Evolutionary conservation across 2,888 invertebrate species (phyloP).

Genomic region (Lasioglossum calceatum): DNA sequence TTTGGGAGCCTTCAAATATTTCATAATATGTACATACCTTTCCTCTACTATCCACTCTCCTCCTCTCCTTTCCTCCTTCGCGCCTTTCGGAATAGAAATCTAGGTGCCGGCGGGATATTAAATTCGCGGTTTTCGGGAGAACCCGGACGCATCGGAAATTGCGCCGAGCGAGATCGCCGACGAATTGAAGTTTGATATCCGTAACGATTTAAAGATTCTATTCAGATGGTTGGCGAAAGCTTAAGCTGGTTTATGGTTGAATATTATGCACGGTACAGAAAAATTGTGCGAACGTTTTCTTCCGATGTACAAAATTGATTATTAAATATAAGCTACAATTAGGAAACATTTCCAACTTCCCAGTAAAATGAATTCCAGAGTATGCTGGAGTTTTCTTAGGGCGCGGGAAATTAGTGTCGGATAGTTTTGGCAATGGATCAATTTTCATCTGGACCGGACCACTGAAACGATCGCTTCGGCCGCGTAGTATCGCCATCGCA

Average conservation of each 20-base stretch:
- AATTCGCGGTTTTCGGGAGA: constrained; percentile 38
- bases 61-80: background rate
- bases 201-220: background rate
- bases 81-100: constrained; percentile 43
- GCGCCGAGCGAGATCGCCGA: background rate
- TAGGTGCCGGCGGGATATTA: constrained; percentile 34
- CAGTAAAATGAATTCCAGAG: background rate
- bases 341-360: background rate
- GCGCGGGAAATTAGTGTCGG: background rate
- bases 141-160: background rate
- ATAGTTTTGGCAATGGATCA: constrained; percentile 4
- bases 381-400: background rate
- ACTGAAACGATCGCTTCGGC: constrained; percentile 18
- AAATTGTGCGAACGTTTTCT: too few relatives aligned
- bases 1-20: constrained; percentile 32
- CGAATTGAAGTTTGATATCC: background rate
- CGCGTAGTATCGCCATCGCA: constrained; percentile 3
- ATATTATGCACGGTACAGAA: too few relatives aligned
- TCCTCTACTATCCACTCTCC: background rate
- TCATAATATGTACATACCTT: constrained; percentile 17
- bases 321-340: too few relatives aligned
- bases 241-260: too few relatives aligned
- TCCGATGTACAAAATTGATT: too few relatives aligned
- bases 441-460: constrained; percentile 10
- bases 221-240: too few relatives aligned